Base-by-base conservation (phyloP, 2,888 invertebrate species). In the Campoplex nolae region DNA sequence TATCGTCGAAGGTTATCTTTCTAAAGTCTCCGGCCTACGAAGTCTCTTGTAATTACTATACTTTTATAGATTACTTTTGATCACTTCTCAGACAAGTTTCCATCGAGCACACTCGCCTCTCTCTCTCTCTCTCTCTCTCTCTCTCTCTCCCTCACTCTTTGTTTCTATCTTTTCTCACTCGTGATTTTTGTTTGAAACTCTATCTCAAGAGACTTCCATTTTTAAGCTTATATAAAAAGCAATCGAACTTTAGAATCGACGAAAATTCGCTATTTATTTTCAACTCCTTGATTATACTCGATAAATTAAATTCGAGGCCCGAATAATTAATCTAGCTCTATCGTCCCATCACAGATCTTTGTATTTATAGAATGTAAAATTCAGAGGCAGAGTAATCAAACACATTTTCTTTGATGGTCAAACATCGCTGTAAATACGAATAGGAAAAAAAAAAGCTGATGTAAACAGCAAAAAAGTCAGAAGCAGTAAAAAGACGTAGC, bases 1-100 rank as follows among this genome's bases (percentile, higher is more conserved):
- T 90, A 88, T 89, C 84, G 82, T 76, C 88, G 91, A 90, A 91
- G 91, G 91, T 90, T 91, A 91, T 92, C 91, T 87, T 85, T 83
- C 85, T 70, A 23, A 77, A 85, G 88, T 80, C 76, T 18, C 76
- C 56, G 65, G 65, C 65, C 79, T 76, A 62, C 48, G 62, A 62
- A 74, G 75, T 74, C 71, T 84, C 79, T 70, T 28, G 48, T 68
- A 68, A 78, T 82, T 78, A 42, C 54, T 56, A 67, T 73, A 80
- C 13, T 38, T 65, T 68, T 68, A 45, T 54, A 75, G 74, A 73
- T 78, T 77, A 71, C 23, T 48, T 70, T 80, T 58, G 70, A 81
- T 83, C 83, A 32, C 68, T 67, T 42, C 28, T 16, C 45, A 32
- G 45, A 82, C 74, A 51, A 82, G 65, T 62, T 51, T 48, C 13